Percentiles rank a stretch among this genome's conserved stretches.
phyloP scores from a whole-genome alignment of 2,113 vertebrate genomes.

The Aythya baeri region DNA sequence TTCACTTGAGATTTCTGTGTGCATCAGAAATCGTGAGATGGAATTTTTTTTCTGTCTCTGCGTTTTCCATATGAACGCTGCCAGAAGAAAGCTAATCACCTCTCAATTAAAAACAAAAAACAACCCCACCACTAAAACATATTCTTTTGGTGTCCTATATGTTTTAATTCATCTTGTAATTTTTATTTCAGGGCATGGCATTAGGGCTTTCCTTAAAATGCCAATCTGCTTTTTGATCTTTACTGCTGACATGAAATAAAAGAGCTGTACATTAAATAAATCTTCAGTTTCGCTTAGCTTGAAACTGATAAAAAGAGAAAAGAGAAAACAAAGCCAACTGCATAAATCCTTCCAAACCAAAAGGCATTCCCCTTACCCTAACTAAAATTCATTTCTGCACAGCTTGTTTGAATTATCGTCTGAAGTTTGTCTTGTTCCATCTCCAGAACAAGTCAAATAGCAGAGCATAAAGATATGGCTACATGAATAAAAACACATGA shows the following conservation, averaged over 20 bases:
- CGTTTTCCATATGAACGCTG: not conserved
- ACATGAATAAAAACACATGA: slow-evolving; percentile 80
- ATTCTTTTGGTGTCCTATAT: not conserved
- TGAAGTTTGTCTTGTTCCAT: slow-evolving; percentile 76
- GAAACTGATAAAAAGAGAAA: slow-evolving; percentile 72
- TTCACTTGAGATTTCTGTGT: not conserved
- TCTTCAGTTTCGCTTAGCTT: slow-evolving; percentile 58
- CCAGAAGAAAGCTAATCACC: not conserved
- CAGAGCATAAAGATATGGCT: slow-evolving; percentile 65
- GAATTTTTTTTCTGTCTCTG: not conserved
- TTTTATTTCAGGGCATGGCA: slow-evolving; percentile 1
- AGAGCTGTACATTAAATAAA: slow-evolving; percentile 68
- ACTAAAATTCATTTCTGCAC: slow-evolving; percentile 71
- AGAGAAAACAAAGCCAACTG: slow-evolving; percentile 71
- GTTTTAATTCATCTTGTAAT: not conserved
- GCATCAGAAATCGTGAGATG: not conserved
- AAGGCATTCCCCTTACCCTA: slow-evolving; percentile 69
- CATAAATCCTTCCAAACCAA: slow-evolving; percentile 75
- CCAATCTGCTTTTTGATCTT: slow-evolving; percentile 69
- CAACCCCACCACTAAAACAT: not conserved
- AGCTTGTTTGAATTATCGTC: slow-evolving; percentile 81
- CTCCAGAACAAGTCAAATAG: slow-evolving; percentile 71
- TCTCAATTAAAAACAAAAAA: not conserved
- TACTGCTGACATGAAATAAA: slow-evolving; percentile 63
- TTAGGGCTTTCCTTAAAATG: slow-evolving; percentile 41